Percentiles rank a stretch among this genome's conserved stretches.
These are phyloP conservation scores for Papilio xuthus DNA, from an alignment of 1,140 invertebrate species.

Conservation along the genomic window DNA sequence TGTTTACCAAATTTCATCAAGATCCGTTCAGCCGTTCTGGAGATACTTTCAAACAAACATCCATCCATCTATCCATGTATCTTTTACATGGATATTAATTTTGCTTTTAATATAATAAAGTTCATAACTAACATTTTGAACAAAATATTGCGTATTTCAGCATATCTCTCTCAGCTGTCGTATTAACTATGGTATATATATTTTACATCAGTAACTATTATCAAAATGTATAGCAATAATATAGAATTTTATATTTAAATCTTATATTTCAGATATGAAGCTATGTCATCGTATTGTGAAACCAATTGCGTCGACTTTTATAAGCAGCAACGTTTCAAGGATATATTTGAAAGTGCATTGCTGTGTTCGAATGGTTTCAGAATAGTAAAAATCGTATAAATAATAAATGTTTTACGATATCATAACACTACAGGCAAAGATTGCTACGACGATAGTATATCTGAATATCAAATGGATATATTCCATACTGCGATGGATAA, in stretches of 20 bases:
- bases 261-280: background rate
- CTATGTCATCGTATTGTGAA: conserved; percentile 41
- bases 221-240: too few relatives aligned
- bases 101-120: too few relatives aligned
- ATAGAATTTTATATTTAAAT: too few relatives aligned
- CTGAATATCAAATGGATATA: conserved; percentile 3
- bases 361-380: conserved; percentile 55
- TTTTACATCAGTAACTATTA: too few relatives aligned
- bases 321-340: conserved; percentile 54
- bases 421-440: conserved; percentile 43
- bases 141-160: too few relatives aligned
- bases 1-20: too few relatives aligned
- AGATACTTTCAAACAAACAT: too few relatives aligned
- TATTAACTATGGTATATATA: background rate
- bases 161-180: too few relatives aligned
- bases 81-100: too few relatives aligned
- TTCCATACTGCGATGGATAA: background rate
- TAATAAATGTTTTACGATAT: conserved; percentile 61
- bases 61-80: too few relatives aligned
- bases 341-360: conserved; percentile 64
- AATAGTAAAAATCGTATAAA: conserved; percentile 66
- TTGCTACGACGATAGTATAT: conserved; percentile 18
- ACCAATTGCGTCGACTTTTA: conserved; percentile 56
- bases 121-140: too few relatives aligned
- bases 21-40: too few relatives aligned